Evolutionary conservation across 2,113 vertebrate species (phyloP).

Genomic region (Lontra canadensis): DNA sequence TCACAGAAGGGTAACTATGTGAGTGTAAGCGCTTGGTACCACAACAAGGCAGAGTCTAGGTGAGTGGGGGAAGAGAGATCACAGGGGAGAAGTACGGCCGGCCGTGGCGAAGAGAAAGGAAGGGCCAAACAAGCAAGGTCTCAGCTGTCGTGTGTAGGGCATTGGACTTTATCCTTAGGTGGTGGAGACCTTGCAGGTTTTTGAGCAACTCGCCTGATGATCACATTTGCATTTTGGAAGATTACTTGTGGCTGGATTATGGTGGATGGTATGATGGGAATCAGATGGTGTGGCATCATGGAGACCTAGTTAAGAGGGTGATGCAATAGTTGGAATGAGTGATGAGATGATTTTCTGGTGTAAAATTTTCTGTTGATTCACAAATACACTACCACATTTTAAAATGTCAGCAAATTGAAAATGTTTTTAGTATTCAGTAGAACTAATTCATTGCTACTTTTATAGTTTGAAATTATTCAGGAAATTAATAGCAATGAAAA

Average conservation of each 20-base stretch:
- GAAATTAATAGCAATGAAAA: constrained; percentile 53
- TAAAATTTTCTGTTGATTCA: constrained; percentile 32
- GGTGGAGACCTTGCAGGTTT: background rate
- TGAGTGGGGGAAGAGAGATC: background rate
- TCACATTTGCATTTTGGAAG: constrained; percentile 30
- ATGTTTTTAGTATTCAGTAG: constrained; percentile 44
- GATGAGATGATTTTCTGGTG: constrained; percentile 27
- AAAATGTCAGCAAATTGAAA: constrained; percentile 56
- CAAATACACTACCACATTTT: constrained; percentile 35
- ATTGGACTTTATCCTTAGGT: background rate
- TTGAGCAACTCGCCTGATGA: background rate
- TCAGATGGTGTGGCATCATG: background rate
- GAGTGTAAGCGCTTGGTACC: background rate
- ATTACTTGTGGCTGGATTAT: constrained; percentile 29
- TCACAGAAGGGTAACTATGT: background rate
- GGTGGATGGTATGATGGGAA: background rate
- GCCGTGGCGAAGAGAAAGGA: background rate
- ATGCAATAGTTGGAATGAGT: constrained; percentile 4
- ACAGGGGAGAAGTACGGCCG: background rate
- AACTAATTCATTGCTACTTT: constrained; percentile 53
- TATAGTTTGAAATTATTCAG: constrained; percentile 56
- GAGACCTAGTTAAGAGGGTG: background rate
- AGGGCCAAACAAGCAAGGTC: background rate
- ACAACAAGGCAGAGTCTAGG: background rate
- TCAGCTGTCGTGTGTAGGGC: background rate